These are phyloP conservation scores for Rattus norvegicus DNA, from an alignment of 2,113 vertebrate species.

Conservation along the genomic window GRCr8 NC_086026.1:16173501-16174000, in stretches of 20 bases:
- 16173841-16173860: background rate
- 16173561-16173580: background rate
- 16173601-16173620: background rate
- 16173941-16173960: too few relatives aligned
- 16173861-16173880: background rate
- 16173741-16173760: background rate
- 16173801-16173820: background rate
- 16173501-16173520: background rate
- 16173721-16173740: background rate
- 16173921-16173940: background rate
- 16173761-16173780: background rate
- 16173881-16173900: background rate
- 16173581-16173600: background rate
- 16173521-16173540: background rate
- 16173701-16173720: background rate
- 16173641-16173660: background rate
- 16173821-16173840: background rate
- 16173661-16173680: background rate
- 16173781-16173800: background rate
- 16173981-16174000: background rate
- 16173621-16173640: background rate
- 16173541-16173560: background rate
- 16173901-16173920: background rate
- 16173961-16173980: background rate
- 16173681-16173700: background rate